Percentiles rank a stretch among this genome's conserved stretches.
These are phyloP conservation scores for Odontophorus gujanensis DNA, from an alignment of 2,113 vertebrate genomes.

Conservation along the genomic window DNA sequence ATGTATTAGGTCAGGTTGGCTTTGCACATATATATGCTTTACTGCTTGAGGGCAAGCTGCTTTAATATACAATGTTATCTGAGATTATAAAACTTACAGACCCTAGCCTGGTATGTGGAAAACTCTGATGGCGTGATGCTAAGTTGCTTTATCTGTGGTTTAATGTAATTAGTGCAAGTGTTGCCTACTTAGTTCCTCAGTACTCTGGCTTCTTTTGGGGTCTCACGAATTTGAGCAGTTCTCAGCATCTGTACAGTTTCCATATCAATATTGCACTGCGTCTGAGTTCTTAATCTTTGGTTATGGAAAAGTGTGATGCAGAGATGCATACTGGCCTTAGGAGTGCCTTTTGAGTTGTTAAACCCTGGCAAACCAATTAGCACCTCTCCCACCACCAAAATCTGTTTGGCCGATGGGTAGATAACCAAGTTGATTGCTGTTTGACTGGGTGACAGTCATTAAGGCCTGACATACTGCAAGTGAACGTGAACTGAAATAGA, in stretches of 20 bases:
- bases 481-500: background rate
- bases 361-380: background rate
- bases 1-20: background rate
- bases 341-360: background rate
- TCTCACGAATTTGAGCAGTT: background rate
- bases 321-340: background rate
- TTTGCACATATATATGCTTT: fast-evolving
- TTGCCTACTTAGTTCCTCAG: background rate
- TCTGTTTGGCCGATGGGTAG: background rate
- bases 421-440: background rate
- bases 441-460: background rate
- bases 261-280: fast-evolving
- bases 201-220: background rate
- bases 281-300: background rate
- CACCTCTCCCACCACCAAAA: background rate
- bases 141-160: background rate
- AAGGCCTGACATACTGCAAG: background rate
- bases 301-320: fast-evolving
- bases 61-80: background rate
- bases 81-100: background rate
- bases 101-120: background rate
- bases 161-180: too few relatives aligned
- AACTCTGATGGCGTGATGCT: fast-evolving
- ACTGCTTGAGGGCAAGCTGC: background rate
- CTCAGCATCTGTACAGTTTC: background rate